These are phyloP conservation scores for Pteropus rufus DNA, from an alignment of 2,797 vertebrate species.

Conservation along the genomic window DNA sequence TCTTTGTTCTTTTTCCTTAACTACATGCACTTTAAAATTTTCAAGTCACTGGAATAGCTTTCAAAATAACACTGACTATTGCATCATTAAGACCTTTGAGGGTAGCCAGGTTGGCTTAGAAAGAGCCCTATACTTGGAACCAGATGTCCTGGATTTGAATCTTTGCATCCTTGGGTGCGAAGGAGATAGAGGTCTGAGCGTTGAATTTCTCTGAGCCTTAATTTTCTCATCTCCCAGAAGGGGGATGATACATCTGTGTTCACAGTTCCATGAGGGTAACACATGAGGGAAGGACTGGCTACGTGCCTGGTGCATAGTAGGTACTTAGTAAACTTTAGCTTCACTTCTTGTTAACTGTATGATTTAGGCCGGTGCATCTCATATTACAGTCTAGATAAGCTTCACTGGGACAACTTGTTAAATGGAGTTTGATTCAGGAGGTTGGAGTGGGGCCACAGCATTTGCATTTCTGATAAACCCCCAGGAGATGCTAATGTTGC, in stretches of 20 bases:
- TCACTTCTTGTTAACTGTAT: background rate
- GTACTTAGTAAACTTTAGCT: background rate
- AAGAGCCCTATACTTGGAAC: background rate
- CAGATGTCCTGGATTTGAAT: slow-evolving; percentile 13
- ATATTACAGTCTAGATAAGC: background rate
- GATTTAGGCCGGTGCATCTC: background rate
- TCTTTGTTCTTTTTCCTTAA: background rate
- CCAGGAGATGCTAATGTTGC: background rate
- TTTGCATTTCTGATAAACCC: background rate
- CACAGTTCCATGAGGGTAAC: background rate
- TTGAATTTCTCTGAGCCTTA: background rate
- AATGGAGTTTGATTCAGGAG: background rate
- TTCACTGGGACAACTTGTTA: background rate
- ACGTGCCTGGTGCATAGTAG: background rate
- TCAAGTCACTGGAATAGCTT: background rate
- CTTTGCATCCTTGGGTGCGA: background rate
- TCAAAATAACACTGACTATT: background rate
- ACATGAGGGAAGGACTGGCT: background rate
- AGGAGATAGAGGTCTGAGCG: background rate
- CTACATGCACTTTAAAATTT: background rate
- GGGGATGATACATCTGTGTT: background rate
- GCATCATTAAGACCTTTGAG: background rate
- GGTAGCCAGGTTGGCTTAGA: background rate
- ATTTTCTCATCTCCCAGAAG: background rate
- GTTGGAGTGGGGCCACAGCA: background rate